These are phyloP conservation scores for Daktulosphaira vitifoliae DNA, from an alignment of 1,140 invertebrate species.

Conservation along the genomic window DNA sequence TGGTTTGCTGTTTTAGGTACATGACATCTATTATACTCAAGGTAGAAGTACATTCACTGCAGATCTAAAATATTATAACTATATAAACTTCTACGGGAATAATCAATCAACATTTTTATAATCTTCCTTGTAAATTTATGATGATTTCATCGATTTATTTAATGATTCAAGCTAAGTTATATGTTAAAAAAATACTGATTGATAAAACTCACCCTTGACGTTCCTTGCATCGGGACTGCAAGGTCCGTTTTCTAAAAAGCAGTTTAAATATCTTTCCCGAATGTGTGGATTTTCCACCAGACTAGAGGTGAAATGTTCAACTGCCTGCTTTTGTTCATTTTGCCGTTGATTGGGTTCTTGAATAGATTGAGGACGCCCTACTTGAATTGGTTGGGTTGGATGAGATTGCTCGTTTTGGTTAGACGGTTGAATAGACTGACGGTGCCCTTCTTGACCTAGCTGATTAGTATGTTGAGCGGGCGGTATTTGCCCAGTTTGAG, in stretches of 20 bases:
- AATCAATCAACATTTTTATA: too few species aligned
- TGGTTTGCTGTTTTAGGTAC: too few species aligned
- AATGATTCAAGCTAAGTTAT: too few species aligned
- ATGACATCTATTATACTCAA: too few species aligned
- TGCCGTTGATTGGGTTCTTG: neutral
- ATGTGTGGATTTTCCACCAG: conserved; percentile 50
- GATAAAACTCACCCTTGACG: conserved; percentile 60
- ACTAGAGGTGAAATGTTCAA: neutral
- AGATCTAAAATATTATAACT: too few species aligned
- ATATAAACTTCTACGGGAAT: too few species aligned
- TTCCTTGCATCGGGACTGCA: conserved; percentile 61
- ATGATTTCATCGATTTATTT: too few species aligned
- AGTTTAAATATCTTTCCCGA: conserved; percentile 55
- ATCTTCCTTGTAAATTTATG: too few species aligned
- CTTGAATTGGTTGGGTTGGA: neutral
- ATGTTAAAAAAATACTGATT: too few species aligned
- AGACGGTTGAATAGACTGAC: neutral
- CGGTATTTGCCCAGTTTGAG: neutral
- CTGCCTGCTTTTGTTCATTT: neutral
- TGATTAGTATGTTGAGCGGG: too few species aligned
- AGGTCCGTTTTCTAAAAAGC: conserved; percentile 55
- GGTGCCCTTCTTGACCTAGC: neutral
- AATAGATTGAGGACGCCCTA: neutral
- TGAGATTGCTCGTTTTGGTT: neutral
- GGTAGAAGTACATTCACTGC: too few species aligned